Conservation (phyloP, 2,113 vertebrate species). For the Neodontobutis hainanensis region DNA sequence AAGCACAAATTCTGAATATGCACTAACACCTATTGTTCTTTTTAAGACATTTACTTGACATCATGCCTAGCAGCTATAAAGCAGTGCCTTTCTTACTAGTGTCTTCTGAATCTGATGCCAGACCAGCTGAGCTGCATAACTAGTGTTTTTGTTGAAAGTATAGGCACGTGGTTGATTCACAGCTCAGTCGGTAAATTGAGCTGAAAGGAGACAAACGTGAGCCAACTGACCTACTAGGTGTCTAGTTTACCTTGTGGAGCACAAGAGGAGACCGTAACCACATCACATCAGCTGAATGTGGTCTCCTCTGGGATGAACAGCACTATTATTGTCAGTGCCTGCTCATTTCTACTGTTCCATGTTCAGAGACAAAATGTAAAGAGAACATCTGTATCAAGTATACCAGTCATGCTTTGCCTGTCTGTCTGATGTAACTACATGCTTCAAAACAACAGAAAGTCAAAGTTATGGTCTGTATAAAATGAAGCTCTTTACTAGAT, state of each 20-base stretch:
- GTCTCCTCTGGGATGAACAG: constrained; percentile 40
- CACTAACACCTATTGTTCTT: too few relatives aligned
- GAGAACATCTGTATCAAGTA: neutral
- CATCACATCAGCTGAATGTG: constrained; percentile 48
- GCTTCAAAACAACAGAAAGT: neutral
- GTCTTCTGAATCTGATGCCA: neutral
- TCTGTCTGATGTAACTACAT: constrained; percentile 3
- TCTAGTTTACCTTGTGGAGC: constrained; percentile 49
- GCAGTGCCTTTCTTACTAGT: too few relatives aligned
- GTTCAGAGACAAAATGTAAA: constrained; percentile 16
- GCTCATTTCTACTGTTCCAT: constrained; percentile 1
- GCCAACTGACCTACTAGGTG: constrained; percentile 54
- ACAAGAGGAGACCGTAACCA: constrained; percentile 42
- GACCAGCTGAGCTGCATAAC: constrained; percentile 48
- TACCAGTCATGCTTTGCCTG: too few relatives aligned
- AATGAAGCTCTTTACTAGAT: too few relatives aligned
- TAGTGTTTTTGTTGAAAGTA: constrained; percentile 17
- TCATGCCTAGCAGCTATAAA: too few relatives aligned
- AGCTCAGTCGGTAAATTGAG: constrained; percentile 64
- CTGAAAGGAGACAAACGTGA: constrained; percentile 62
- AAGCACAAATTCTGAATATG: too few relatives aligned
- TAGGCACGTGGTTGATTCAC: constrained; percentile 52
- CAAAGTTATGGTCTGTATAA: neutral
- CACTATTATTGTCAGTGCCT: constrained; percentile 23
- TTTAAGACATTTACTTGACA: too few relatives aligned